Conservation (phyloP, 30 jellyfish, hydroid and myxozoan genomes). For the Turritopsis rubra region DNA sequence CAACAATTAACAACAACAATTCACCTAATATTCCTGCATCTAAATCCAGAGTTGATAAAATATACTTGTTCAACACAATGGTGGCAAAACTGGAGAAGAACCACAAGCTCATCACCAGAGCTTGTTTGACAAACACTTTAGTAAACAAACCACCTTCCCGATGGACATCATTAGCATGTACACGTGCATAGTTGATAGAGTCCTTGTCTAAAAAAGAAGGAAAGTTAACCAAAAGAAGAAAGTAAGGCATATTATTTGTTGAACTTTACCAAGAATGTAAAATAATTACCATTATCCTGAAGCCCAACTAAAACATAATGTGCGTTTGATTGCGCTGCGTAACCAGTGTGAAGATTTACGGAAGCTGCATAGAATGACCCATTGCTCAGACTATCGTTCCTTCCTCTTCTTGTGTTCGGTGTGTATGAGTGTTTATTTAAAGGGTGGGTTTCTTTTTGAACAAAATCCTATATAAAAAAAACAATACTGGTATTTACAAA, state of each 20-base stretch:
- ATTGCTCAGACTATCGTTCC: not conserved
- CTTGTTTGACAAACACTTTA: slow-evolving; percentile 45
- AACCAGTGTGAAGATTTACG: not conserved
- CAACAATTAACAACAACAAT: not conserved
- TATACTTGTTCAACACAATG: slow-evolving; percentile 68
- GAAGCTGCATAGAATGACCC: not conserved
- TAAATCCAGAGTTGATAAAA: slow-evolving; percentile 66
- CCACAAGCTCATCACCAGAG: slow-evolving; percentile 72
- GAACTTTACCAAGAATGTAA: too few relatives aligned
- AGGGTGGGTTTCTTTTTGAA: not conserved
- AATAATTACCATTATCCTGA: not conserved
- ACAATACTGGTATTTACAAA: too few relatives aligned
- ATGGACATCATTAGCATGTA: slow-evolving; percentile 6
- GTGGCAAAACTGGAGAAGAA: slow-evolving; percentile 82
- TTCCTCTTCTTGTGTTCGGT: not conserved
- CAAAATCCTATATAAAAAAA: not conserved
- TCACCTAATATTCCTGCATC: slow-evolving; percentile 78
- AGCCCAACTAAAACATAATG: not conserved
- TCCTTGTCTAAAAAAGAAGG: not conserved
- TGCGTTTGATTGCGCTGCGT: not conserved
- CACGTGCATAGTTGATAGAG: not conserved
- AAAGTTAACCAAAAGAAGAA: too few relatives aligned
- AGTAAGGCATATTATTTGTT: too few relatives aligned
- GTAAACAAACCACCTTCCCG: slow-evolving; percentile 26
- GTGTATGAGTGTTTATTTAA: not conserved